Evolutionary conservation across 35 echinoderm and acorn worm genomes (phyloP).

Genomic region (Heliocidaris erythrogramma): DNA sequence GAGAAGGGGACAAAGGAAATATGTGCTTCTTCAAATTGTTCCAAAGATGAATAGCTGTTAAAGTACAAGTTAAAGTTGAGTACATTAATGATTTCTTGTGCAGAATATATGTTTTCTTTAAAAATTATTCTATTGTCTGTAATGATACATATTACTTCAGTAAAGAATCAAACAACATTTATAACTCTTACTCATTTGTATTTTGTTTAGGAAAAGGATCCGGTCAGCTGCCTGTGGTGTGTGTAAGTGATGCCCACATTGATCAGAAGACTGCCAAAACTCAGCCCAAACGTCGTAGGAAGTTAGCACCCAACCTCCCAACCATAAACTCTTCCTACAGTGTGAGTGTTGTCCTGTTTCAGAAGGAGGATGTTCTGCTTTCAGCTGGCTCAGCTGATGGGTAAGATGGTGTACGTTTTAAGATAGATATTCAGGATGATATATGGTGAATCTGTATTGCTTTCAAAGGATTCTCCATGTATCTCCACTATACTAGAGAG

Average conservation of each 20-base stretch:
- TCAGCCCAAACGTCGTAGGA: slow-evolving; percentile 59
- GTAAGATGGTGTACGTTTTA: slow-evolving; percentile 40
- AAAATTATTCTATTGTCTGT: too few species aligned
- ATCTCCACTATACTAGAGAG: too few species aligned
- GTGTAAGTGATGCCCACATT: slow-evolving; percentile 73
- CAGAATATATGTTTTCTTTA: too few species aligned
- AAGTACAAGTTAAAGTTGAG: too few species aligned
- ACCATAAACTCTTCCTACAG: slow-evolving; percentile 73
- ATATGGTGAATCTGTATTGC: too few species aligned
- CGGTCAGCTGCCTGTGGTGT: slow-evolving; percentile 59
- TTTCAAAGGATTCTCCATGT: too few species aligned
- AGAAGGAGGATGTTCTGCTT: slow-evolving; percentile 72
- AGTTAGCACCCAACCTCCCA: slow-evolving; percentile 56
- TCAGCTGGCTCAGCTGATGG: slow-evolving; percentile 93
- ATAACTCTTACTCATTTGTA: slow-evolving; percentile 14
- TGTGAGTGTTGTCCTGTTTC: slow-evolving; percentile 87
- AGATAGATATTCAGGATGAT: too few species aligned
- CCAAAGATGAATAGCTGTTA: too few species aligned
- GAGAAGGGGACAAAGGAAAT: too few species aligned
- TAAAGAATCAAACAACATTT: neutral
- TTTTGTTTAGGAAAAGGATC: slow-evolving; percentile 28
- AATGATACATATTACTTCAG: neutral
- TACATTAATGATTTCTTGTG: too few species aligned
- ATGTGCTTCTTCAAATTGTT: too few species aligned
- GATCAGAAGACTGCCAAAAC: slow-evolving; percentile 46